Conservation (phyloP, 1,140 invertebrate species). For the Ceratosolen fusciceps region DNA sequence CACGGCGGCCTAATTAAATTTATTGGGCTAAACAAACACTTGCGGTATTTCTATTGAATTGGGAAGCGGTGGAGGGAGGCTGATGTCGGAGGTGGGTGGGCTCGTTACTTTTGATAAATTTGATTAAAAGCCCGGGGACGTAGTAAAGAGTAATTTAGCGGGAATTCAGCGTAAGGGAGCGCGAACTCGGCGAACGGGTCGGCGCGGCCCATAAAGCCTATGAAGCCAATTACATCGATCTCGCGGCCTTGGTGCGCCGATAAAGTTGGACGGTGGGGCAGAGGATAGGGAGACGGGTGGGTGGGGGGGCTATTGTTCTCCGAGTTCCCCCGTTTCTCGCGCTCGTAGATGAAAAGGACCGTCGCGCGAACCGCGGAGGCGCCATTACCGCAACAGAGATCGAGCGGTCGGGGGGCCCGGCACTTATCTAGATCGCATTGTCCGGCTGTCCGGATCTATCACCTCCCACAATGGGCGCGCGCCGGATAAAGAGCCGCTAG, state of each 20-base stretch:
- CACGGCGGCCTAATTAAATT: no score
- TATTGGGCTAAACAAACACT: no score
- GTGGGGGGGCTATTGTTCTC: constrained; percentile 41
- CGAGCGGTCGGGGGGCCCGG: neutral
- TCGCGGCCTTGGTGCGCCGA: neutral
- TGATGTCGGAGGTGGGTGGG: no score
- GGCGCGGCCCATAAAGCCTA: neutral
- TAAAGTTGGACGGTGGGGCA: neutral
- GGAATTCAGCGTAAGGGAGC: no score
- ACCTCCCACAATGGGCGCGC: constrained; percentile 53
- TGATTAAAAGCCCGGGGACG: no score
- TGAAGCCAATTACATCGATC: constrained; percentile 19
- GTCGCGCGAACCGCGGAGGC: constrained; percentile 12
- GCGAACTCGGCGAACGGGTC: neutral
- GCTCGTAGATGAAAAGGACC: neutral
- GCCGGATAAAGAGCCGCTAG: neutral
- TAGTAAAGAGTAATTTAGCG: no score
- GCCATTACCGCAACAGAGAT: constrained; percentile 7
- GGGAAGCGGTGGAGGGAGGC: no score
- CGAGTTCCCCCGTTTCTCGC: no score
- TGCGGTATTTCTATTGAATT: no score
- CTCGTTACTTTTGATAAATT: no score
- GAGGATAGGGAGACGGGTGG: no score
- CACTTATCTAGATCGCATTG: constrained; percentile 56
- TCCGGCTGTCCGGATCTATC: constrained; percentile 55